Evolutionary conservation across 2,797 vertebrate genomes (phyloP).

Genomic region (Zenarchopterus dispar): DNA sequence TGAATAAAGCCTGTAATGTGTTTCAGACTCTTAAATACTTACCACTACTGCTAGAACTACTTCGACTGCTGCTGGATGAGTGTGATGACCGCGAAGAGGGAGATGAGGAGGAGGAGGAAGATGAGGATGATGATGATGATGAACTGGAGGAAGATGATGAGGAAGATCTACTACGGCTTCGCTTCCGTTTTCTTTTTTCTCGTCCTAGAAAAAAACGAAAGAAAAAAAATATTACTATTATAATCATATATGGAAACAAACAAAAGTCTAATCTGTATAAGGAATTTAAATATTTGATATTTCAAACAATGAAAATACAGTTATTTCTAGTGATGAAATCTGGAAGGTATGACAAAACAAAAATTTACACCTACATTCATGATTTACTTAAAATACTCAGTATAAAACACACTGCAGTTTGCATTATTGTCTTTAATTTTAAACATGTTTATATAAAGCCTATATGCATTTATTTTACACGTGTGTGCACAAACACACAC

Average conservation of each 20-base stretch:
- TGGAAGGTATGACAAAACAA: too few relatives aligned
- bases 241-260: not conserved
- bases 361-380: too few relatives aligned
- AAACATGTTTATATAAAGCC: too few relatives aligned
- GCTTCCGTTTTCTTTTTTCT: conserved; percentile 85
- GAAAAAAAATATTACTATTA: not conserved
- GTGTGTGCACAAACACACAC: too few relatives aligned
- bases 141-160: conserved; percentile 83
- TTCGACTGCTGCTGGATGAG: conserved; percentile 81
- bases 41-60: conserved; percentile 85
- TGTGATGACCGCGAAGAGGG: conserved; percentile 79
- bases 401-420: too few relatives aligned
- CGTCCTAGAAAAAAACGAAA: conserved; percentile 64
- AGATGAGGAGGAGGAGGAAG: conserved; percentile 63
- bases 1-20: not conserved
- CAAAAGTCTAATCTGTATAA: not conserved
- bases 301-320: too few relatives aligned
- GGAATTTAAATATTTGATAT: too few relatives aligned
- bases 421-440: too few relatives aligned
- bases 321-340: too few relatives aligned
- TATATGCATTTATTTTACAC: too few relatives aligned
- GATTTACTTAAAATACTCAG: too few relatives aligned
- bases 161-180: conserved; percentile 89
- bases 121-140: conserved; percentile 72
- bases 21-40: conserved; percentile 18